Evolutionary conservation across 2,797 vertebrate genomes (phyloP).

Genomic region (Petrocephalus sullivani): DNA sequence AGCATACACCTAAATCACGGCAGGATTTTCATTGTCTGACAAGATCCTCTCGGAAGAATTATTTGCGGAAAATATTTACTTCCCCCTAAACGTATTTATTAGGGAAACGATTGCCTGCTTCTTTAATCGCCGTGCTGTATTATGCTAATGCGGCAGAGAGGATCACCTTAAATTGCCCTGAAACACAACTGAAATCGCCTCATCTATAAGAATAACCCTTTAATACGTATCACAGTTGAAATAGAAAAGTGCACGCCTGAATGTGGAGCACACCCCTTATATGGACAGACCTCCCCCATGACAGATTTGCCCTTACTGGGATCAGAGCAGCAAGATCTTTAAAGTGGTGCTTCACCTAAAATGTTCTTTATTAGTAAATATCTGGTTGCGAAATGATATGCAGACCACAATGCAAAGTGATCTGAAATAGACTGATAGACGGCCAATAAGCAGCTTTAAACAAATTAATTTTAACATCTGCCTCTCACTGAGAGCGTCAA

Average conservation of each 20-base stretch:
- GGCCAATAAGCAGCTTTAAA: neutral
- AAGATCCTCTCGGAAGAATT: constrained; percentile 52
- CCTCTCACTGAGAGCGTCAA: neutral
- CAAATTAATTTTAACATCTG: neutral
- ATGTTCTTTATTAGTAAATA: neutral
- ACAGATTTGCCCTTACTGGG: neutral
- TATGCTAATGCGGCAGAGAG: neutral
- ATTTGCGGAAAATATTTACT: constrained; percentile 61
- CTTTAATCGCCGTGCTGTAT: neutral
- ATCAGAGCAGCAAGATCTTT: neutral
- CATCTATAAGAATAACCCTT: neutral
- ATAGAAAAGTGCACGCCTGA: neutral
- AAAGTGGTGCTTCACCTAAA: neutral
- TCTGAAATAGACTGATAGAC: neutral
- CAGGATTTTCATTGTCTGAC: constrained; percentile 48
- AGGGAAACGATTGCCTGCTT: neutral
- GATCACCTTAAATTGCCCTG: neutral
- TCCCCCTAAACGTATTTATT: constrained; percentile 29
- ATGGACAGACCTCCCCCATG: neutral
- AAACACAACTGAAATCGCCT: neutral
- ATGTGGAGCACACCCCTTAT: neutral
- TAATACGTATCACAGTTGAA: neutral
- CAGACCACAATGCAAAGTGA: neutral
- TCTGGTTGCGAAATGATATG: neutral
- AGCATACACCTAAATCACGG: constrained; percentile 52